phyloP scores from a whole-genome alignment of 2,888 invertebrate species.

The Acleris sparsana region DNA sequence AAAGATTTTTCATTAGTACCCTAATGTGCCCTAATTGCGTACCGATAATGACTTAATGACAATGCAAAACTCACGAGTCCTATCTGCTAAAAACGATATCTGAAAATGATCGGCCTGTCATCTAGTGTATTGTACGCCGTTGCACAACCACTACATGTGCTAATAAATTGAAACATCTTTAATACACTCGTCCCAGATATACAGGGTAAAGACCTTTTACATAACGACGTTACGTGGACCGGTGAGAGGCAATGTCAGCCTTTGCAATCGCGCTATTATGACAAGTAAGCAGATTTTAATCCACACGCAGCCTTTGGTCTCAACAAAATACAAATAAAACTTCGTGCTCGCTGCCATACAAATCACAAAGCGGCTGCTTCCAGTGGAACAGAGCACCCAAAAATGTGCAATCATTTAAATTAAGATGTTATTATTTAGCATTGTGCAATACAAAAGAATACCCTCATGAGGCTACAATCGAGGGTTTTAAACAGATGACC shows the following conservation, averaged over 20 bases:
- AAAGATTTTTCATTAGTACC: too few species aligned
- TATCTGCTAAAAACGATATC: slow-evolving; percentile 54
- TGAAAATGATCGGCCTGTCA: slow-evolving; percentile 51
- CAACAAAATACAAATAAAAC: slow-evolving; percentile 18
- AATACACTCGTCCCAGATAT: slow-evolving; percentile 77
- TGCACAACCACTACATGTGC: slow-evolving; percentile 66
- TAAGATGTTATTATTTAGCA: not conserved
- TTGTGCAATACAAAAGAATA: not conserved
- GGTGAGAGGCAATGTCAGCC: slow-evolving; percentile 82
- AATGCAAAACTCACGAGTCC: not conserved
- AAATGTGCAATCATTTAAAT: slow-evolving; percentile 8
- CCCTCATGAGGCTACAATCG: not conserved
- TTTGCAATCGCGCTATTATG: slow-evolving; percentile 61
- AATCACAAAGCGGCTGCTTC: slow-evolving; percentile 9
- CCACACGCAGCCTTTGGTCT: slow-evolving; percentile 48
- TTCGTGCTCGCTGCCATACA: slow-evolving; percentile 10
- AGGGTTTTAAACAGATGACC: not conserved
- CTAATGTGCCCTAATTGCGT: too few species aligned
- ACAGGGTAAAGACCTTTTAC: slow-evolving; percentile 82
- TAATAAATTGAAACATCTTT: slow-evolving; percentile 78
- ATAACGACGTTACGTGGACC: slow-evolving; percentile 73
- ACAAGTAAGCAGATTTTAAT: slow-evolving; percentile 59
- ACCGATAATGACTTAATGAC: too few species aligned
- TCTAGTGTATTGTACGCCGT: slow-evolving; percentile 52
- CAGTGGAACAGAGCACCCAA: not conserved